phyloP scores from a whole-genome alignment of 2,888 invertebrate genomes.

The Eupithecia pulchellata region DNA sequence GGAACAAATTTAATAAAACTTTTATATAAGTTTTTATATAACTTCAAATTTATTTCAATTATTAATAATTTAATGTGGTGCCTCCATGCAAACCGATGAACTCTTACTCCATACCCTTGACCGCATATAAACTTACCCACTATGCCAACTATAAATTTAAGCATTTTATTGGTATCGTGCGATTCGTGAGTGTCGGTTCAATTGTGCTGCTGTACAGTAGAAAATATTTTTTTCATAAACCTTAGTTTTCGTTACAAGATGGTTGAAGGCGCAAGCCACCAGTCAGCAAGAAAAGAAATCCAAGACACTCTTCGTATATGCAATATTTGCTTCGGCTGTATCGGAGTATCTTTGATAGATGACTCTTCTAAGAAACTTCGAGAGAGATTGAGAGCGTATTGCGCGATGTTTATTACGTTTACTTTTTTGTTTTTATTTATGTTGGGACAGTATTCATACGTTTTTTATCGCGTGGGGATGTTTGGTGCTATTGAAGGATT shows the following conservation, averaged over 20 bases:
- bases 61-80: neutral
- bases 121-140: neutral
- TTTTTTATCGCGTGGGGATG: constrained; percentile 53
- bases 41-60: neutral
- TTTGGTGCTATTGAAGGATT: constrained; percentile 62
- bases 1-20: neutral
- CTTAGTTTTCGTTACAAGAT: constrained; percentile 20
- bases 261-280: constrained; percentile 27
- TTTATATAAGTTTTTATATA: neutral
- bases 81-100: neutral
- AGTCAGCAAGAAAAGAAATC: constrained; percentile 57
- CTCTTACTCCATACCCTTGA: neutral
- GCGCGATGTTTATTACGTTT: constrained; percentile 54
- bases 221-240: neutral
- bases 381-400: constrained; percentile 48
- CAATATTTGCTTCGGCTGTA: constrained; percentile 60
- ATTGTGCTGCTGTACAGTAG: neutral
- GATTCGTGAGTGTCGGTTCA: neutral
- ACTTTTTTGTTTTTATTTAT: constrained; percentile 55
- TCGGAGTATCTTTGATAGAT: constrained; percentile 65
- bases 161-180: neutral
- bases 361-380: constrained; percentile 48
- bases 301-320: constrained; percentile 59
- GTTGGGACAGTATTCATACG: constrained; percentile 59
- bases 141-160: neutral